Base-by-base conservation (phyloP, 2,888 invertebrate species). In the Amphipyra tragopoginis region DNA sequence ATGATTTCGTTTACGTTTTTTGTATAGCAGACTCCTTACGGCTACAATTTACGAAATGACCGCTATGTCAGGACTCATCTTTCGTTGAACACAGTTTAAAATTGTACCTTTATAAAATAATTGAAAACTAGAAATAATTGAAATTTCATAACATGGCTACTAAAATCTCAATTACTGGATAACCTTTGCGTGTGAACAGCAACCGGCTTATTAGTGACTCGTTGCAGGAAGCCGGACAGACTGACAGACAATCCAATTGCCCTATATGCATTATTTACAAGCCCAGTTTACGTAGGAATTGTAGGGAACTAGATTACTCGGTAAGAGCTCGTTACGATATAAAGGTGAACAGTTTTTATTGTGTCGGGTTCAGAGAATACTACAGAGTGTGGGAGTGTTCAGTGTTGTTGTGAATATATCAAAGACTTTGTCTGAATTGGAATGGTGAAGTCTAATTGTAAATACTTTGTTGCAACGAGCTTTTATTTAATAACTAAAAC, bases 191-290 rank as follows among this genome's bases (percentile, higher is more conserved):
- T 75, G 73, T 52, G 7, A 43, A 57, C 52, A 33, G 26, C 15
- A 9, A 15, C 21, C 6, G 34, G 21, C 50, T 45, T 26, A 48
- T 53, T 26, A 57, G 14, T 55, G 49, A 56, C 58, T 59, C 21
- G 53, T 45, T 54, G 51, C 51, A 72, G 65, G 81, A 83, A 85
- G 82, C 81, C 81, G 34, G 79, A 75, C 81, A 71, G 69, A 63
- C 80, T 52, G 81, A 79, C 72, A 58, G 79, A 77, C 86, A 86
- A 86, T 83, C 84, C 85, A 84, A 87, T 88, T 85, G 81, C 48
- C 81, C 82, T 82, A 75, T 77, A 83, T 84, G 60, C 75, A 82
- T 83, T 78, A 84, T 83, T 81, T 80, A 86, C 74, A 54, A 43
- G 58, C 62, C 55, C 57, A 71, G 65, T 71, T 72, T 70, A 76